phyloP scores from a whole-genome alignment of 2,888 invertebrate species.

The Biston betularia region DNA sequence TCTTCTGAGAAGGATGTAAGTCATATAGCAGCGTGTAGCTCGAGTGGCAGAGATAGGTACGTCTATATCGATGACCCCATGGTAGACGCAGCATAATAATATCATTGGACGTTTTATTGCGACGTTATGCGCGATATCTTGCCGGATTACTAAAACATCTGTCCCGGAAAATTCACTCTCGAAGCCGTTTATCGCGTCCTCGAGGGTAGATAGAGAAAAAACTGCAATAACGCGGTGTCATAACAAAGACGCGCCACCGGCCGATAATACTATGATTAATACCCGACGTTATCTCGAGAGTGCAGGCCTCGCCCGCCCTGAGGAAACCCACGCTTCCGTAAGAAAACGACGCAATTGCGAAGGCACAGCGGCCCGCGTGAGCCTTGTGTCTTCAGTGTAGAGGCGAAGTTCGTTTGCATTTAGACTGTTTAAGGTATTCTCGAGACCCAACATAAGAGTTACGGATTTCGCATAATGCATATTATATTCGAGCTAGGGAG shows the following conservation, averaged over 20 bases:
- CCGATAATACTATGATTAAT: constrained; percentile 86
- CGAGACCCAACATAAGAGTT: constrained; percentile 79
- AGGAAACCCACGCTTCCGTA: constrained; percentile 52
- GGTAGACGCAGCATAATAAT: constrained; percentile 56
- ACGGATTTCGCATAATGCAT: constrained; percentile 87
- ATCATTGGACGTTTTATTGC: constrained; percentile 77
- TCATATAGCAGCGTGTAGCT: constrained; percentile 37
- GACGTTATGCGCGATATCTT: constrained; percentile 58
- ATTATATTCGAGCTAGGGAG: constrained; percentile 78
- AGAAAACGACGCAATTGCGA: constrained; percentile 46
- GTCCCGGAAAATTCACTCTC: constrained; percentile 85
- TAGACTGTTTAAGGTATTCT: constrained; percentile 73
- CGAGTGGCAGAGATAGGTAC: constrained; percentile 6
- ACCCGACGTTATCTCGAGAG: constrained; percentile 83
- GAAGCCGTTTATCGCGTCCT: constrained; percentile 72
- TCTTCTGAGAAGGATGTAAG: constrained; percentile 19
- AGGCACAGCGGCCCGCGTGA: constrained; percentile 14
- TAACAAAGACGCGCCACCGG: constrained; percentile 82
- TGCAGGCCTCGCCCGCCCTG: constrained; percentile 77
- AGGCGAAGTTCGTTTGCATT: constrained; percentile 41
- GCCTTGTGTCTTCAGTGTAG: constrained; percentile 40
- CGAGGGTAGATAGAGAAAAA: constrained; percentile 83
- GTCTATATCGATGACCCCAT: constrained; percentile 44
- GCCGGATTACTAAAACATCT: constrained; percentile 82
- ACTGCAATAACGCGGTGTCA: constrained; percentile 85